Evolutionary conservation across 1,140 invertebrate species (phyloP).

Genomic region (Parapsyche elsis): DNA sequence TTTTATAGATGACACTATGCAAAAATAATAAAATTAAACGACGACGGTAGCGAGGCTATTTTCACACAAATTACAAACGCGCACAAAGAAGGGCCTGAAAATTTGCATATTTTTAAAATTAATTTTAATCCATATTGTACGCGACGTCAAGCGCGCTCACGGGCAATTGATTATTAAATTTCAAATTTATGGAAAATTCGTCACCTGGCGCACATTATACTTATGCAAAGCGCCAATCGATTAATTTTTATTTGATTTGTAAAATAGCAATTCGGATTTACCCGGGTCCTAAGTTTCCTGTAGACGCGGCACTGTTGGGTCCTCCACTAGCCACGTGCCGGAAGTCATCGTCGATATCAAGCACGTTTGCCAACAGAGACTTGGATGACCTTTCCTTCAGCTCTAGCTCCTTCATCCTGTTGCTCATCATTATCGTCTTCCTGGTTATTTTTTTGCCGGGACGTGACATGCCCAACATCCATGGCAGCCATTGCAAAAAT

Average conservation of each 20-base stretch:
- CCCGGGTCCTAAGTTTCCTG: conserved; percentile 68
- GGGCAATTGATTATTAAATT: conserved; percentile 20
- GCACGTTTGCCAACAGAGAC: conserved; percentile 91
- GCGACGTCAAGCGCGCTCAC: neutral
- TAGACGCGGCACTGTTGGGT: conserved; percentile 68
- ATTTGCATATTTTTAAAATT: neutral
- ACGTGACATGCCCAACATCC: conserved; percentile 92
- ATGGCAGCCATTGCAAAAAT: conserved; percentile 96
- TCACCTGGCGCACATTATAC: neutral
- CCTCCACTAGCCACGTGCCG: conserved; percentile 71
- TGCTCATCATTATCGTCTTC: conserved; percentile 88
- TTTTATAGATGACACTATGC: too few species aligned
- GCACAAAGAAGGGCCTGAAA: too few species aligned
- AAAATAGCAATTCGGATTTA: too few species aligned
- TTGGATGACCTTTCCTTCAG: conserved; percentile 92
- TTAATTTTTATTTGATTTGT: too few species aligned
- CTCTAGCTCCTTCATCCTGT: conserved; percentile 90
- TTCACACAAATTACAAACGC: too few species aligned
- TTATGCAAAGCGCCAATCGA: neutral
- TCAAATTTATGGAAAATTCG: neutral
- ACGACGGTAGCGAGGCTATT: too few species aligned
- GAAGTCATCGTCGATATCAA: conserved; percentile 96
- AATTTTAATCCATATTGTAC: neutral
- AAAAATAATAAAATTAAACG: too few species aligned
- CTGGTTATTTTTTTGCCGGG: conserved; percentile 94